A percentile compares a stretch with the other conserved stretches of the same genome.
Conservation (phyloP, 2,113 vertebrate genomes). For the Nettapus auritus region DNA sequence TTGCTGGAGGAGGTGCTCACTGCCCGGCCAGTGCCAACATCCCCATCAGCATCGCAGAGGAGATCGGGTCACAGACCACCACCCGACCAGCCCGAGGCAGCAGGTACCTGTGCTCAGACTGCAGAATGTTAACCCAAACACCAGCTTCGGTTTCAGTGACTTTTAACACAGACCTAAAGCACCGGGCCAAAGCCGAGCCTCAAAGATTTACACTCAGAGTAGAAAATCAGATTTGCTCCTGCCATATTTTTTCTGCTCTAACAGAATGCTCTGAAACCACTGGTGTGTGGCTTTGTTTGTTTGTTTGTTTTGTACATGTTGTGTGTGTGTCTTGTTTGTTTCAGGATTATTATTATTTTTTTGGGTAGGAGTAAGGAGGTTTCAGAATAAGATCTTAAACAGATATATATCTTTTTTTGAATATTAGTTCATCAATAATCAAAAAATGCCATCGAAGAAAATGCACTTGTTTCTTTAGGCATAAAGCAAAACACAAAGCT, state of each 20-base stretch:
- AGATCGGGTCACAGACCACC: background rate
- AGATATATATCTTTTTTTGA: background rate
- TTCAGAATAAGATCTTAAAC: background rate
- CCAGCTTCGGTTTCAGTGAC: background rate
- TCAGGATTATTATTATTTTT: background rate
- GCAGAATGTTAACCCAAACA: background rate
- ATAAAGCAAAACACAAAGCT: conserved; percentile 45
- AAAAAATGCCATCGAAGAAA: conserved; percentile 43
- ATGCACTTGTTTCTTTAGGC: background rate
- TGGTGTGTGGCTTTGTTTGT: background rate
- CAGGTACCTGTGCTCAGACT: background rate
- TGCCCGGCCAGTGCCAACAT: background rate
- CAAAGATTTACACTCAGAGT: background rate
- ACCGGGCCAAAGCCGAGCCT: background rate
- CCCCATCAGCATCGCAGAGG: background rate
- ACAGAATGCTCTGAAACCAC: background rate
- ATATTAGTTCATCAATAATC: conserved; percentile 19
- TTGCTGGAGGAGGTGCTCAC: background rate
- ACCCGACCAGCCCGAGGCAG: background rate
- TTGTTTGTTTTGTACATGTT: no score
- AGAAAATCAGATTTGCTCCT: background rate
- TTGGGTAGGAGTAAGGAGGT: background rate
- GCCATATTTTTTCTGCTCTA: background rate
- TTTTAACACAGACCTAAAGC: background rate
- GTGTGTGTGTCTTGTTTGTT: no score